Evolutionary conservation across 2,888 invertebrate species (phyloP), one percentile per base, ranked within the genome.

Genomic region (Rapana venosa): DNA sequence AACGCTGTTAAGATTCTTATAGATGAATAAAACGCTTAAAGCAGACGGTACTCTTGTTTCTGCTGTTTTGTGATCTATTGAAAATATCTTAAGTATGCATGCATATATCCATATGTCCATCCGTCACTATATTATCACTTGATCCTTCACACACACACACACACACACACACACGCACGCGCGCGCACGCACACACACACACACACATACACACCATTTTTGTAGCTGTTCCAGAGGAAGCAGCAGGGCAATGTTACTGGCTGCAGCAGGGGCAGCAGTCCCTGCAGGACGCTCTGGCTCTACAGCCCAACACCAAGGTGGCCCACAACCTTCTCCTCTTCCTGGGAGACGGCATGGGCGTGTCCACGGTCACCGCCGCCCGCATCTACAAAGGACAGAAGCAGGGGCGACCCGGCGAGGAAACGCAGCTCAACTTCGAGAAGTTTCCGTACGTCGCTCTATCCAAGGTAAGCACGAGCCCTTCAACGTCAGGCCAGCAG

Each of bases 361-460:
- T 97, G 93, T 70, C 91, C 79, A 98, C 98, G 0, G 96, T 98
- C 30, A 97, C 98, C 0, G 98, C 94, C 0, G 97, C 98, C 0
- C 97, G 98, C 92, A 97, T 97, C 0, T 97, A 97, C 93, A 96
- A 97, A 26, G 98, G 98, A 0, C 97, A 97, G 94, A 92, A 94
- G 56, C 95, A 96, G 1, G 95, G 96, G 0, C 93, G 94, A 6
- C 93, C 96, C 0, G 97, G 98, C 0, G 98, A 98, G 95, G 97
- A 97, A 36, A 97, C 98, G 84, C 96, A 97, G 91, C 96, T 98
- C 87, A 96, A 97, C 0, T 98, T 97, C 97, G 98, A 98, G 95
- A 97, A 97, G 92, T 98, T 98, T 94, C 98, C 98, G 0, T 97
- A 98, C 95, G 96, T 98, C 92, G 98, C 98, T 1, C 95, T 98